phyloP scores from a whole-genome alignment of 2,797 vertebrate species.

The Lepilemur ruficaudatus region DNA sequence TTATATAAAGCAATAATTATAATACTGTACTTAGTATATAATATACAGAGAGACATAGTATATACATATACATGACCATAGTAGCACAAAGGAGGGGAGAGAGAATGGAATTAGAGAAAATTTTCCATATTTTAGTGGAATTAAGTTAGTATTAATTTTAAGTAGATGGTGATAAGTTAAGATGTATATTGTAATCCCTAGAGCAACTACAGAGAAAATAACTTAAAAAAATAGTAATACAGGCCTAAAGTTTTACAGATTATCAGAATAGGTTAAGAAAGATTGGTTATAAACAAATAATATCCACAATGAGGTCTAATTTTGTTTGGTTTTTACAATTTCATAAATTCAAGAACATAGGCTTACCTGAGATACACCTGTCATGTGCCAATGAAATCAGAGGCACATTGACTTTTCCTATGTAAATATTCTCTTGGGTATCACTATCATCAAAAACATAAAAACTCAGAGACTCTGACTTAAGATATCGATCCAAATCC shows the following conservation, averaged over 20 bases:
- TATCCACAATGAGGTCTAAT: not conserved
- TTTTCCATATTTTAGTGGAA: not conserved
- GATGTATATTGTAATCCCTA: not conserved
- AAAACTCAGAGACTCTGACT: conserved; percentile 85
- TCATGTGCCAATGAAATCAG: conserved; percentile 89
- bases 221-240: not conserved
- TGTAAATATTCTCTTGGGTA: conserved; percentile 85
- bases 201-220: conserved; percentile 13
- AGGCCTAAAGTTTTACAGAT: not conserved
- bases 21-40: not conserved
- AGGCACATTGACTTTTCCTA: conserved; percentile 90
- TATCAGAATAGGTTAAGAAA: conserved; percentile 17
- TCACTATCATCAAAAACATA: conserved; percentile 93
- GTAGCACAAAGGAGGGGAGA: not conserved
- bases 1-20: not conserved
- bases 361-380: conserved; percentile 88
- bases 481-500: conserved; percentile 90
- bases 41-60: not conserved
- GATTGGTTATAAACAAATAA: not conserved
- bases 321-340: not conserved
- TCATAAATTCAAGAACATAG: conserved; percentile 40
- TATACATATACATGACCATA: not conserved
- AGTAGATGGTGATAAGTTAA: not conserved
- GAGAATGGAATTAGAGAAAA: not conserved
- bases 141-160: conserved; percentile 38